Base-by-base conservation (phyloP, 2,113 vertebrate species). In the Calonectris borealis region DNA sequence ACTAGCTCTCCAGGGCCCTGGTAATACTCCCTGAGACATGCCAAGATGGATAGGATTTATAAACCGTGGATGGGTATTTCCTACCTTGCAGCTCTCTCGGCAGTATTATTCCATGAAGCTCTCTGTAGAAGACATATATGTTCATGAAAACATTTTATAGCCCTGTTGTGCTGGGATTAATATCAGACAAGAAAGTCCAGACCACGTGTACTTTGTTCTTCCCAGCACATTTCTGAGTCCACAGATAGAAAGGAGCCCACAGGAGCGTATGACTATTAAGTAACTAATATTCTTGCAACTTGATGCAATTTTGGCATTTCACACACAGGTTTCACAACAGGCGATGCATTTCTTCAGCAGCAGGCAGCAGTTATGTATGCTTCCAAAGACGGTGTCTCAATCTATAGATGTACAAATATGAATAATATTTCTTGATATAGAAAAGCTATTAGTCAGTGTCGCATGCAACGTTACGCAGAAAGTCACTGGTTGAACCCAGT, bases 91-190 rank as follows among this genome's bases (percentile, higher is more conserved):
- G 83, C 51, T 80, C 80, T 95, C 95, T 93, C 2, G 0, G 78
- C 83, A 64, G 60, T 55, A 25, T 89, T 86, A 92, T 58, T 92
- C 66, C 58, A 88, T 38, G 70, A 76, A 81, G 57, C 91, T 93
- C 75, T 72, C 89, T 73, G 54, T 49, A 87, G 66, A 97, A 94
- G 94, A 96, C 94, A 79, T 95, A 87, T 64, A 86, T 86, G 94
- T 93, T 93, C 93, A 93, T 93, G 91, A 94, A 94, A 94, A 87
- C 84, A 66, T 93, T 97, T 97, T 95, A 95, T 92, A 95, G 81
- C 91, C 89, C 91, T 95, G 94, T 89, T 97, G 81, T 91, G 58
- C 66, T 97, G 96, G 94, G 93, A 96, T 93, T 97, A 97, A 89
- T 95, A 95, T 72, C 66, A 72, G 86, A 73, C 81, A 46, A 73